Percentiles rank a stretch among this genome's conserved stretches.
These are phyloP conservation scores for Drosophila hamatofila DNA, from an alignment of 2,888 invertebrate species.

Conservation along the genomic window DNA sequence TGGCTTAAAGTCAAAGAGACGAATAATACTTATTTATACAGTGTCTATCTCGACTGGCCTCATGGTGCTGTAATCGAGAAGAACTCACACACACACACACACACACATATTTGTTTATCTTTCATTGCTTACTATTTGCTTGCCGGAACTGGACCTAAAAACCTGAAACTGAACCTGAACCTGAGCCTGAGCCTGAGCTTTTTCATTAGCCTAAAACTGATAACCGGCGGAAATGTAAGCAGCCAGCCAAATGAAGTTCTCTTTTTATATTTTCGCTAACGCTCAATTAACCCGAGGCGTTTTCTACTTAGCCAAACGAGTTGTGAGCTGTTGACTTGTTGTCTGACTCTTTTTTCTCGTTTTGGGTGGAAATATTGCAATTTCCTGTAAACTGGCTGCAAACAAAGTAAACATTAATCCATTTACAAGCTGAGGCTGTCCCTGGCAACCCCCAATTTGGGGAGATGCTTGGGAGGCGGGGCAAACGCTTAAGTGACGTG, in stretches of 20 bases:
- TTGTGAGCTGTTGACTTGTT: constrained; percentile 76
- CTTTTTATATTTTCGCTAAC: constrained; percentile 38
- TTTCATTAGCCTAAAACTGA: constrained; percentile 70
- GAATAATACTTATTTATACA: constrained; percentile 51
- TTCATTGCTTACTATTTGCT: constrained; percentile 73
- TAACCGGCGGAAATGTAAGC: constrained; percentile 59
- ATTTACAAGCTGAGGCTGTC: constrained; percentile 66
- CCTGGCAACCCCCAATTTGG: constrained; percentile 31
- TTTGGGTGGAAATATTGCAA: constrained; percentile 81
- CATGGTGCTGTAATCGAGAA: constrained; percentile 35
- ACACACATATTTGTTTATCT: constrained; percentile 69
- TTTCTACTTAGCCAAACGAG: constrained; percentile 75
- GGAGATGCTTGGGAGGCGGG: neutral
- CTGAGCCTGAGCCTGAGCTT: constrained; percentile 31
- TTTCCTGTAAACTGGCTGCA: constrained; percentile 74
- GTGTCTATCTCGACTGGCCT: constrained; percentile 45
- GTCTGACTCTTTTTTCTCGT: constrained; percentile 57
- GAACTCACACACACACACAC: constrained; percentile 9
- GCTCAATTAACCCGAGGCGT: constrained; percentile 79
- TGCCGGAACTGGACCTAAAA: constrained; percentile 20
- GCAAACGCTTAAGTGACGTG: constrained; percentile 70
- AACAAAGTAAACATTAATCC: constrained; percentile 83
- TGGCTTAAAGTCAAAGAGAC: constrained; percentile 38
- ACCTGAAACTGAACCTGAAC: neutral
- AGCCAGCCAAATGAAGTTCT: constrained; percentile 13